Evolutionary conservation across 2,888 invertebrate genomes (phyloP).

Genomic region (Bimastos eiseni): DNA sequence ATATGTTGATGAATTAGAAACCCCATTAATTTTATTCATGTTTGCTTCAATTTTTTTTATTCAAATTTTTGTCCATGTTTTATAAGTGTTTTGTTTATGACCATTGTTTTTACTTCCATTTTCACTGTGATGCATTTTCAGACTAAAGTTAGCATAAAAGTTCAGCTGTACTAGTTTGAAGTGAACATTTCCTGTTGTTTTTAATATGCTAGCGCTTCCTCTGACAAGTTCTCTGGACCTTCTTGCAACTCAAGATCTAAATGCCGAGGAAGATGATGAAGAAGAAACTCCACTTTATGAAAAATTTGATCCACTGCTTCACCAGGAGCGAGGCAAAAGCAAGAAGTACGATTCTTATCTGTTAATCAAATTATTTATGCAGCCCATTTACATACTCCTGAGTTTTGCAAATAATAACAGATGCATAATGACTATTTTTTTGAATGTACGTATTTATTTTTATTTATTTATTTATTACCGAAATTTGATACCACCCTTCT

Average conservation of each 20-base stretch:
- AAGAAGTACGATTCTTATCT: slow-evolving; percentile 21
- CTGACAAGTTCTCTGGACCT: slow-evolving; percentile 82
- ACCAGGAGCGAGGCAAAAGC: slow-evolving; percentile 74
- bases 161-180: neutral
- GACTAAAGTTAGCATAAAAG: too few species aligned
- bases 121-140: too few species aligned
- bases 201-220: slow-evolving; percentile 67
- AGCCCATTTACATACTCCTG: too few species aligned
- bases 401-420: too few species aligned
- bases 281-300: slow-evolving; percentile 73
- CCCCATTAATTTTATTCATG: neutral
- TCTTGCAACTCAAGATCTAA: slow-evolving; percentile 80
- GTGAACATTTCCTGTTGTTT: neutral
- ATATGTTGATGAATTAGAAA: too few species aligned
- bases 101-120: too few species aligned
- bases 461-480: too few species aligned
- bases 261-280: slow-evolving; percentile 61
- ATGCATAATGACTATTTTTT: neutral
- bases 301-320: slow-evolving; percentile 86
- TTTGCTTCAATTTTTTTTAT: neutral
- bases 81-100: neutral
- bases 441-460: neutral
- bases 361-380: neutral
- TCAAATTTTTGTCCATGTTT: neutral
- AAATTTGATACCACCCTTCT: too few species aligned